These are phyloP conservation scores for Lithobates pipiens DNA, from an alignment of 2,797 vertebrate species.

Conservation along the genomic window DNA sequence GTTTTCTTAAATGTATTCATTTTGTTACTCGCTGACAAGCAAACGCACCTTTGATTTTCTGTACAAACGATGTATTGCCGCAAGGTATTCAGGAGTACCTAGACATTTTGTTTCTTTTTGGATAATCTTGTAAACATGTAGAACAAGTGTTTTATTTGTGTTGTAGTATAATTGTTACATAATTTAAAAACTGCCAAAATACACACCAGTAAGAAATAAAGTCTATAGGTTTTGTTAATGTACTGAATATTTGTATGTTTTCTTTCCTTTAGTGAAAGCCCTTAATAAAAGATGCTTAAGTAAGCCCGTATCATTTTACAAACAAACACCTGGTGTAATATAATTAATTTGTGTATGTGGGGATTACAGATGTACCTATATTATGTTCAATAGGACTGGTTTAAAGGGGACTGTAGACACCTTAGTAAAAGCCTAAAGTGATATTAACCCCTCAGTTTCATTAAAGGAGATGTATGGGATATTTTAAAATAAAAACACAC, in stretches of 20 bases:
- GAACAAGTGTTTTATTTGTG: conserved; percentile 50
- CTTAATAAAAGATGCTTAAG: conserved; percentile 51
- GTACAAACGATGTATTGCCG: background rate
- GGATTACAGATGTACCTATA: too few species aligned
- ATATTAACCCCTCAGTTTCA: too few species aligned
- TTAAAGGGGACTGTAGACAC: too few species aligned
- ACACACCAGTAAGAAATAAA: conserved; percentile 40
- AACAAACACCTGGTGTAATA: background rate
- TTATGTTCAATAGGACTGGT: too few species aligned
- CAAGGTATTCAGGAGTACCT: conserved; percentile 1
- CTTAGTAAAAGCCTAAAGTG: too few species aligned
- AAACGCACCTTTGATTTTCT: conserved; percentile 28
- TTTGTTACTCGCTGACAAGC: background rate
- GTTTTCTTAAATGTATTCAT: background rate
- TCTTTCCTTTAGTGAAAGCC: conserved; percentile 39
- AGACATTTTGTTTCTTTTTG: conserved; percentile 28
- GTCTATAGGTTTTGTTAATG: conserved; percentile 48
- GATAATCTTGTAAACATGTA: conserved; percentile 47
- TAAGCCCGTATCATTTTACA: background rate
- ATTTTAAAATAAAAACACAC: too few species aligned
- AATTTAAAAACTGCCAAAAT: conserved; percentile 60
- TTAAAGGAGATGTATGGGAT: too few species aligned
- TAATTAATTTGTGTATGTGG: background rate
- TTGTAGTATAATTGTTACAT: conserved; percentile 52
- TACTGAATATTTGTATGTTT: conserved; percentile 54